Base-by-base conservation (phyloP, 2,888 invertebrate species). In the Podabrus alpinus region DNA sequence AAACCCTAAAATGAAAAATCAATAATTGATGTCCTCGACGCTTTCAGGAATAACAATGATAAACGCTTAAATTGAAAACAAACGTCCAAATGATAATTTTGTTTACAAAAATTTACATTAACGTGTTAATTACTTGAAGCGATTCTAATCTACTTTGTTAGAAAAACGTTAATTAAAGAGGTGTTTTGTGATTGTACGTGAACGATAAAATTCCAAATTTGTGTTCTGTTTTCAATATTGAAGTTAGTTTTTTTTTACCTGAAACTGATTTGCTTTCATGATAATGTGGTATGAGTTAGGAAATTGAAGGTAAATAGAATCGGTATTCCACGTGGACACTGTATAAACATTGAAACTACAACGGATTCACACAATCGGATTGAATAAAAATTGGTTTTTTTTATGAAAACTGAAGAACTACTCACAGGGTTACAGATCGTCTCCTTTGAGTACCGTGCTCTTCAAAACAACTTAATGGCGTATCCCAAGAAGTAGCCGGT, bases 401-500 rank as follows among this genome's bases (percentile, higher is more conserved):
- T 45, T 45, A 68, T n/a, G 66, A 21, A 15, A 25, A 16, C 17
- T 45, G 17, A 72, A 45, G n/a, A n/a, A 45, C n/a, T 45, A 45
- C 75, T 75, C 70, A 75, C 75, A 72, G 45, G 13, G 72, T 72
- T 60, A 69, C 67, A 16, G 69, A 72, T 59, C 69, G 69, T 9
- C 59, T 45, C 15, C 66, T 60, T 19, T 59, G 62, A 19, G 11
- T 15, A 13, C 16, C 66, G 25, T 21, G 64, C 17, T 72, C 70
- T 29, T 76, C 76, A 19, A 77, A 66, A 66, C 72, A 76, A 59
- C 75, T 67, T 73, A 82, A 66, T 15, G 81, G 75, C 29, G 81
- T 77, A 73, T 82, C 83, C 82, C 82, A 83, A 24, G 82, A 82
- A 69, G 77, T 80, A 24, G 80, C 76, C 59, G 82, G 79, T 29